Base-by-base conservation (phyloP, 2,888 invertebrate genomes). In the Cataglyphis rosenhaueri region DNA sequence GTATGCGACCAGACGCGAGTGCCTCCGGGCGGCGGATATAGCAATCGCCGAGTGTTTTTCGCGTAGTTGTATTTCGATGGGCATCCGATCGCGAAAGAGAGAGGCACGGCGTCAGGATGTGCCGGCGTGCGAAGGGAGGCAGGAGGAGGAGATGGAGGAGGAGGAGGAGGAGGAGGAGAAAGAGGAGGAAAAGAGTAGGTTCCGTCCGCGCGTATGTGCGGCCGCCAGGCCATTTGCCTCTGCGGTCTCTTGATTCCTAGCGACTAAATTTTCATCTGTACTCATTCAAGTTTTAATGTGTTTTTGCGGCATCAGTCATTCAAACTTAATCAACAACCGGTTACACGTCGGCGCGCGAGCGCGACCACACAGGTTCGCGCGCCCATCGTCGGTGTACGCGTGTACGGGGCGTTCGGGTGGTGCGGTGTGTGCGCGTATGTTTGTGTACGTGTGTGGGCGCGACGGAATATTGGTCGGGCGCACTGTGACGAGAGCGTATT, bases 281-380 rank as follows among this genome's bases (percentile, higher is more conserved):
- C 93, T 94, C 94, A 93, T 94, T 93, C 94, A 91, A 93, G 93
- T 94, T 94, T 94, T 94, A 94, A 94, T 94, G 93, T 93, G 94
- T 94, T 94, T 94, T 94, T 94, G 94, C 93, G 94, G 94, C 93
- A 93, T 94, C 93, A 93, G 93, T 92, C 93, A 94, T 94, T 94
- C 94, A 92, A 92, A 93, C 93, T 94, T 94, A 94, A 94, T 94
- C 94, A 94, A 94, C 92, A 89, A 91, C 91, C 91, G 91, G 92
- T 92, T 92, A 91, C 92, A 88, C 90, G 88, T 83, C 74, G 86
- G 87, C 84, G 79, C 83, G 82, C 85, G 78, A 81, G 83, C 78
- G 78, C 84, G 82, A 76, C 57, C 83, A 66, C 79, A 68, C 57
- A 62, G 82, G 48, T 82, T 55, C 84, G 78, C 76, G 74, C 48